These are phyloP conservation scores for Struthidea cinerea DNA, from an alignment of 2,113 vertebrate species.

Conservation along the genomic window DNA sequence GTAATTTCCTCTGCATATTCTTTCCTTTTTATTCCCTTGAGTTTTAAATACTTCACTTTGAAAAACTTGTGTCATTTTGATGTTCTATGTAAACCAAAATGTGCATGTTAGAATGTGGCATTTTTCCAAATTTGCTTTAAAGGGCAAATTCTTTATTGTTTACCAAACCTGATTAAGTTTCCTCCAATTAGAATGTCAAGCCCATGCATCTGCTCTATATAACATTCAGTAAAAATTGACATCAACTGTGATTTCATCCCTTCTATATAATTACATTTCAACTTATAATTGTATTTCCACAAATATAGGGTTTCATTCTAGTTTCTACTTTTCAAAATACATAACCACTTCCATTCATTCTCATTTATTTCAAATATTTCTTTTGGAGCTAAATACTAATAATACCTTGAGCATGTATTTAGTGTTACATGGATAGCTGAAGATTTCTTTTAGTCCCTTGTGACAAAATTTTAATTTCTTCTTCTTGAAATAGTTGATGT, in stretches of 20 bases:
- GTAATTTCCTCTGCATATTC: not conserved
- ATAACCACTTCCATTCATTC: not conserved
- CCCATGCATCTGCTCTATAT: conserved; percentile 38
- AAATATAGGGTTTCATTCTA: not conserved
- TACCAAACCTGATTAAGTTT: conserved; percentile 35
- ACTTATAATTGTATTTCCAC: conserved; percentile 37
- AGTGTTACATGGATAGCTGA: not conserved
- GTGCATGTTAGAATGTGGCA: not conserved
- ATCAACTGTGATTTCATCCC: conserved; percentile 42
- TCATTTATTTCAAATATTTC: not conserved
- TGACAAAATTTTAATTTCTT: not conserved
- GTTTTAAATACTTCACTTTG: not conserved
- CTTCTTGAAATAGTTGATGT: not conserved
- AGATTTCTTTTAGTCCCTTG: not conserved
- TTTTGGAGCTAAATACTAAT: not conserved
- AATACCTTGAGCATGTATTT: not conserved
- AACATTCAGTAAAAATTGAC: conserved; percentile 20
- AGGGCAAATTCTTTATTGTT: conserved; percentile 30
- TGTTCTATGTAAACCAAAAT: not conserved
- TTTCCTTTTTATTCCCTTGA: not conserved
- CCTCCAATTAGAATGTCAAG: conserved; percentile 46
- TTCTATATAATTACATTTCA: conserved; percentile 48
- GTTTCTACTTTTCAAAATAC: not conserved
- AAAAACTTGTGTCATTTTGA: not conserved
- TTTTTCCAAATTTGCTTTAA: conserved; percentile 10